Conservation (phyloP, 2,888 invertebrate species). For the Meliscaeva auricollis region DNA sequence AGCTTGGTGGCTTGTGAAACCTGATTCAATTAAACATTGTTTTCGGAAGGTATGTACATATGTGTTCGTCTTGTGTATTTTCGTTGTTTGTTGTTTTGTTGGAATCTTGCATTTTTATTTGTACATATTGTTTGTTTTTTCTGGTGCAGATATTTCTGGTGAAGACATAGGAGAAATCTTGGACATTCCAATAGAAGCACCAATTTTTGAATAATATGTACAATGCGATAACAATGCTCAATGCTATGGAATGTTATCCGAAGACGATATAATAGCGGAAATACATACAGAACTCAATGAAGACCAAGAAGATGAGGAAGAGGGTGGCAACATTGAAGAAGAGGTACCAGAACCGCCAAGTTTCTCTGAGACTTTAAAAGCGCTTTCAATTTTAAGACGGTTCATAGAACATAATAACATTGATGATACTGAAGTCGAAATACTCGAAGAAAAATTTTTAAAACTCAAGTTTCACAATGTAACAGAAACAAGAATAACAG, state of each 20-base stretch:
- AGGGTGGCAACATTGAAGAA: not conserved
- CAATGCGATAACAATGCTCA: not conserved
- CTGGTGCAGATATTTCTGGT: not conserved
- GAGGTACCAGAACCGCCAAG: constrained; percentile 1
- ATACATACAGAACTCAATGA: not conserved
- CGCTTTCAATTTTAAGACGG: not conserved
- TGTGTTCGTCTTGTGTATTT: too few species aligned
- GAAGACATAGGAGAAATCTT: constrained; percentile 7
- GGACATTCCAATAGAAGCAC: not conserved
- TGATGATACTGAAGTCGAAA: not conserved
- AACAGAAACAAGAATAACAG: not conserved
- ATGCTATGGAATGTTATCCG: not conserved
- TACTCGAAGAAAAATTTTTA: not conserved
- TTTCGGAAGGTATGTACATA: constrained; percentile 19
- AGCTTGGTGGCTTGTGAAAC: constrained; percentile 33
- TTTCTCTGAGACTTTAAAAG: not conserved
- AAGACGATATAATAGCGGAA: not conserved
- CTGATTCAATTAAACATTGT: constrained; percentile 8
- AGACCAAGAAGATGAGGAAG: constrained; percentile 2
- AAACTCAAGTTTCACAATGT: not conserved
- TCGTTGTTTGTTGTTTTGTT: too few species aligned
- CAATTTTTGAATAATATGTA: constrained; percentile 1
- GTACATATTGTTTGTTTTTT: not conserved
- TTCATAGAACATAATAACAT: constrained; percentile 2
- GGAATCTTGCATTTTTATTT: not conserved